These are phyloP conservation scores for Phaonia tiefii DNA, from an alignment of 2,888 invertebrate species.

Conservation along the genomic window DNA sequence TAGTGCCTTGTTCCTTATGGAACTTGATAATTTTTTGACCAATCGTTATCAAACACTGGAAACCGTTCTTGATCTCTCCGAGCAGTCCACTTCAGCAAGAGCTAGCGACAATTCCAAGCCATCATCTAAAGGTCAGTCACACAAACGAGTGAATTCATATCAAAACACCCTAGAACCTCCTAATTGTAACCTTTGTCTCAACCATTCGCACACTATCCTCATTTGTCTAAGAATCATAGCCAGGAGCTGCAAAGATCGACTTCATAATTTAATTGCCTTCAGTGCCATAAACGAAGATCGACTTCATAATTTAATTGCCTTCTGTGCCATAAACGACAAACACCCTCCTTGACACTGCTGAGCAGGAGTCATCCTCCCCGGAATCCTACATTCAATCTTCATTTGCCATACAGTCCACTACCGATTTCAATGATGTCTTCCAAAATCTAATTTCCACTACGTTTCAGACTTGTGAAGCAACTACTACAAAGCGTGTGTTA, in stretches of 20 bases:
- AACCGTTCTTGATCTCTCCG: neutral
- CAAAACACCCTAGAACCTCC: neutral
- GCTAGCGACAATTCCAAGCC: neutral
- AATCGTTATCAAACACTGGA: too few relatives aligned
- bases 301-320: neutral
- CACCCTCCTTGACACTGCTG: neutral
- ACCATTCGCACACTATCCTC: constrained; percentile 2
- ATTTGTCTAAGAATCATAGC: constrained; percentile 34
- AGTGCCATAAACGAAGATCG: neutral
- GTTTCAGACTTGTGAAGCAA: constrained; percentile 20
- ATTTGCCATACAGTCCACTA: too few relatives aligned
- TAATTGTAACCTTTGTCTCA: constrained; percentile 3
- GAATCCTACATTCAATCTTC: neutral
- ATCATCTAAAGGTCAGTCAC: too few relatives aligned
- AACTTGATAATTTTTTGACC: neutral
- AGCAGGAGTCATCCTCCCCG: neutral
- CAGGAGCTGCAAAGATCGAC: neutral
- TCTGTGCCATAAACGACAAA: neutral
- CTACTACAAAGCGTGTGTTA: constrained; percentile 4
- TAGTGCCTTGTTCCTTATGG: neutral
- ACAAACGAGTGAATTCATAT: neutral
- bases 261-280: neutral
- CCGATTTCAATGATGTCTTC: neutral
- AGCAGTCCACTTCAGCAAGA: neutral
- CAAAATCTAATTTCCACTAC: neutral